phyloP scores from a whole-genome alignment of 2,888 invertebrate species.

The Agriopis aurantiaria region DNA sequence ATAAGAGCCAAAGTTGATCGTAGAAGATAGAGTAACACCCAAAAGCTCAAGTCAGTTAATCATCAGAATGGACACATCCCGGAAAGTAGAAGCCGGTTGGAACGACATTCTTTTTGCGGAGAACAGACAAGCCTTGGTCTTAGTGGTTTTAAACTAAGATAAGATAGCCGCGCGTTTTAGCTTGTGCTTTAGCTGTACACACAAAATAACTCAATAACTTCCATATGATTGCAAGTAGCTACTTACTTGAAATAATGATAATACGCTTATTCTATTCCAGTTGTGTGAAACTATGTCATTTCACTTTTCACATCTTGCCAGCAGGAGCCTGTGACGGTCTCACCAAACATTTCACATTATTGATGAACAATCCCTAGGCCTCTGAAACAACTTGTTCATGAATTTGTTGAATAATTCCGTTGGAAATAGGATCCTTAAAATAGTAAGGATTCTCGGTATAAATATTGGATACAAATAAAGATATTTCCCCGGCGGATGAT shows the following conservation, averaged over 20 bases:
- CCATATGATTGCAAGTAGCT: not conserved
- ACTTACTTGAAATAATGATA: no score
- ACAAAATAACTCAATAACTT: no score
- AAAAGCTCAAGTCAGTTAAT: no score
- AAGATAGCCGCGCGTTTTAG: no score
- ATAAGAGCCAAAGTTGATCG: no score
- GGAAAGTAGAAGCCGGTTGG: no score
- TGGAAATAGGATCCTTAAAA: slow-evolving; percentile 28
- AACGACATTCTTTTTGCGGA: no score
- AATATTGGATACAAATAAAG: slow-evolving; percentile 28
- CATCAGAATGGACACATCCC: no score
- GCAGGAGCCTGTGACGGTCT: slow-evolving; percentile 13
- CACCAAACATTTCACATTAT: slow-evolving; percentile 25
- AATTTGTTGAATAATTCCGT: slow-evolving; percentile 37
- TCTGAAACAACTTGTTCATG: slow-evolving; percentile 38
- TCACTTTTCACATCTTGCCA: not conserved
- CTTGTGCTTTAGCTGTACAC: no score
- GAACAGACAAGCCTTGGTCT: no score
- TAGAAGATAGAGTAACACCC: no score
- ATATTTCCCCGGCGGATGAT: slow-evolving; percentile 20
- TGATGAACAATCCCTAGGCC: slow-evolving; percentile 19
- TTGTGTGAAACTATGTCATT: not conserved
- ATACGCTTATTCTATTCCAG: not conserved
- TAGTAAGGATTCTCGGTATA: slow-evolving; percentile 31
- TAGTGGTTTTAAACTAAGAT: no score